Evolutionary conservation across 2,797 vertebrate genomes (phyloP), one percentile per base, ranked within the genome.

Genomic region (Anabas testudineus): DNA sequence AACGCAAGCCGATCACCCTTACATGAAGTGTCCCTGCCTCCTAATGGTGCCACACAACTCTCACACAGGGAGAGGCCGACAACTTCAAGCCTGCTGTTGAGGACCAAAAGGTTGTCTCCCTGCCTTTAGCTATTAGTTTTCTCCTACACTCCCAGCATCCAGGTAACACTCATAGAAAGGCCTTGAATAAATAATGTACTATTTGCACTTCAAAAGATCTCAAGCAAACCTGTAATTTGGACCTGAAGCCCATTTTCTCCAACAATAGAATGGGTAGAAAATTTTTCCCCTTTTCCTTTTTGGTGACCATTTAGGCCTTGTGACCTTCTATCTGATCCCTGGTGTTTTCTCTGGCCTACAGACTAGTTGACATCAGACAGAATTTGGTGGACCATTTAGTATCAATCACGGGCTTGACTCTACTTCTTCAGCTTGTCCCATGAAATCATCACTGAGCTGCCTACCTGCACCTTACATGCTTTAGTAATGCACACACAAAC

Each of bases 361-460:
- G 64, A 76, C 69, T n/a, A n/a, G n/a, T n/a, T n/a, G n/a, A n/a
- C n/a, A n/a, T n/a, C n/a, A n/a, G n/a, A n/a, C n/a, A n/a, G n/a
- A n/a, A n/a, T 0, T 30, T 30, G 28, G 28, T 30, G 28, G 2
- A 51, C 59, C 59, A 51, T 54, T 32, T 57, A 45, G 26, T 41
- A 37, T 43, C 56, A 45, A 60, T 46, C 60, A 12, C n/a, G 37
- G 22, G 59, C 65, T 71, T 43, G 48, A 55, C 49, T 60, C 63
- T 63, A 60, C 22, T 22, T 53, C 67, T 81, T 76, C 47, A 71
- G 70, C 85, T 76, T 90, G 19, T 82, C 52, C 76, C 71, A 58
- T 90, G 83, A 81, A 80, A 77, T 87, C 86, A 89, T 91, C 93
- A 94, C 93, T 90, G 80, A 92, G 91, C 90, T 93, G 92, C 91